Percentiles rank a stretch among this genome's conserved stretches.
Evolutionary conservation across 2,113 vertebrate species (phyloP).

Genomic region (Brachionichthys hirsutus): DNA sequence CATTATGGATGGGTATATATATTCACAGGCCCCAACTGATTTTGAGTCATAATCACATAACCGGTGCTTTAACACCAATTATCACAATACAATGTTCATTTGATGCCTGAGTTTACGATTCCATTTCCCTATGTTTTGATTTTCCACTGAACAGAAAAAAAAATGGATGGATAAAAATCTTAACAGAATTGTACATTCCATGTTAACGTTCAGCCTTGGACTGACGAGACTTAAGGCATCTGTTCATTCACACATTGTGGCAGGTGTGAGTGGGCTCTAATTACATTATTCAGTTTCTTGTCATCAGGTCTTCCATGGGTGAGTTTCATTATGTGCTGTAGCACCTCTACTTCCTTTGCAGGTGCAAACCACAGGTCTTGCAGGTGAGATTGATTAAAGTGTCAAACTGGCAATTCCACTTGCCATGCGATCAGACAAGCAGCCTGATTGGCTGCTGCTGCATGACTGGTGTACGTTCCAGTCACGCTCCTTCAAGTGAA

Average conservation of each 20-base stretch:
- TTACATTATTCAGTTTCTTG: constrained; percentile 60
- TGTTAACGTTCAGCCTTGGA: constrained; percentile 12
- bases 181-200: constrained; percentile 21
- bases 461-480: constrained; percentile 40
- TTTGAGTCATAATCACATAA: constrained; percentile 5
- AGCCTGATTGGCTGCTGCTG: constrained; percentile 40
- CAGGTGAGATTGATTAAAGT: constrained; percentile 65
- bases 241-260: constrained; percentile 33
- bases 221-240: constrained; percentile 31
- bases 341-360: constrained; percentile 40
- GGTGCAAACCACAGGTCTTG: constrained; percentile 40
- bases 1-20: neutral
- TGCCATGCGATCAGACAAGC: constrained; percentile 50
- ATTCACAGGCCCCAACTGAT: too few species aligned
- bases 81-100: constrained; percentile 15
- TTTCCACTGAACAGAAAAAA: constrained; percentile 4
- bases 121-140: neutral
- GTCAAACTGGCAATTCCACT: constrained; percentile 55
- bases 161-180: neutral
- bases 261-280: constrained; percentile 43
- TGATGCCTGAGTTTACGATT: too few species aligned
- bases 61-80: constrained; percentile 6
- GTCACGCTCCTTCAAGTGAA: constrained; percentile 47
- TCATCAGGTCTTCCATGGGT: constrained; percentile 49
- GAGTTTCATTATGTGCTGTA: constrained; percentile 56